Evolutionary conservation across 2,888 invertebrate species (phyloP).

Genomic region (Cataglyphis livida): DNA sequence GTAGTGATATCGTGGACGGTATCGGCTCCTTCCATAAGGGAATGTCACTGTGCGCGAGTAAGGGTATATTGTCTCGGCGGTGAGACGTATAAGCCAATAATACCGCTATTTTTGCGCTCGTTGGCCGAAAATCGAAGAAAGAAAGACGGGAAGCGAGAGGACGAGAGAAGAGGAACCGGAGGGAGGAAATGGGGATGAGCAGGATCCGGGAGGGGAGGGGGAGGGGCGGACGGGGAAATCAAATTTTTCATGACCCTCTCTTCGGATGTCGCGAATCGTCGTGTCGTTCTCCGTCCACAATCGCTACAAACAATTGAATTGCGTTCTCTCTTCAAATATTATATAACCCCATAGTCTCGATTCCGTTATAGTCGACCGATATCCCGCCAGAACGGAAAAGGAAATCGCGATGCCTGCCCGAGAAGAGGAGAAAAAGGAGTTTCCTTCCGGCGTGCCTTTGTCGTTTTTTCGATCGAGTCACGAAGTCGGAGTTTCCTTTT

Average conservation of each 20-base stretch:
- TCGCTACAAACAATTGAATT: conserved; percentile 66
- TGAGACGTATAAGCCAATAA: conserved; percentile 81
- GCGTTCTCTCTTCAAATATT: conserved; percentile 40
- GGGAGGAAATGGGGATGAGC: not conserved
- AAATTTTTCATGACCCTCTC: conserved; percentile 63
- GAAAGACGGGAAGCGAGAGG: not conserved
- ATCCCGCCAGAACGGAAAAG: conserved; percentile 28
- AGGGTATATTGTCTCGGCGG: conserved; percentile 48
- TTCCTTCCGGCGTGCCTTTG: conserved; percentile 38
- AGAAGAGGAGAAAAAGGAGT: not conserved
- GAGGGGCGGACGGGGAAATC: conserved; percentile 52
- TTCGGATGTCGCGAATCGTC: conserved; percentile 52
- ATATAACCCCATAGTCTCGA: conserved; percentile 29
- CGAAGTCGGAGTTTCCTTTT: conserved; percentile 30
- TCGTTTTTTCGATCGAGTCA: conserved; percentile 48
- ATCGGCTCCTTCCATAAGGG: conserved; percentile 48
- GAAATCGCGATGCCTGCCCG: conserved; percentile 44
- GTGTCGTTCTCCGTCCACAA: conserved; percentile 48
- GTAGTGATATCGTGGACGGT: conserved; percentile 24
- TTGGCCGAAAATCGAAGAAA: conserved; percentile 61
- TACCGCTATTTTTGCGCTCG: conserved; percentile 74
- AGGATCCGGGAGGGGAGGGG: not conserved
- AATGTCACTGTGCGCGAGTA: conserved; percentile 39
- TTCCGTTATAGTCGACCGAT: conserved; percentile 51
- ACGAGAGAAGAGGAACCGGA: no score